Evolutionary conservation across 2,888 invertebrate genomes (phyloP).

Genomic region (Latrodectus elegans): DNA sequence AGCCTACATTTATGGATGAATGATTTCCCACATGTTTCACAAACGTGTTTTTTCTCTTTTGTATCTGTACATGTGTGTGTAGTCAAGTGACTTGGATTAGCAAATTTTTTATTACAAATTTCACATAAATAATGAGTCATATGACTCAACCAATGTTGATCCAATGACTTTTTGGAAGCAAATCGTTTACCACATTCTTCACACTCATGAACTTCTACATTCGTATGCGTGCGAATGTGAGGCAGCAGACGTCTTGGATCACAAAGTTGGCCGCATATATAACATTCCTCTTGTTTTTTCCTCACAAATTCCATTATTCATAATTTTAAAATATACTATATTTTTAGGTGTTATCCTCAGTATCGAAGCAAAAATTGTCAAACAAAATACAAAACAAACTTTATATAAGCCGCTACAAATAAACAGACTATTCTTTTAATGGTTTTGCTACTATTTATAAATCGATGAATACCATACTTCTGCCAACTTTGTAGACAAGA

Average conservation of each 20-base stretch:
- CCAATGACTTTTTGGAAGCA: not conserved
- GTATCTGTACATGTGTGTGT: not conserved
- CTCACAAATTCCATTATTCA: not conserved
- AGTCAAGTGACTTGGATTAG: not conserved
- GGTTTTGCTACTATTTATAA: no score
- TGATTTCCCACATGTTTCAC: not conserved
- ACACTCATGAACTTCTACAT: not conserved
- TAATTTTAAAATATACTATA: no score
- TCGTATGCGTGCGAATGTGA: not conserved
- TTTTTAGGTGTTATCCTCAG: no score
- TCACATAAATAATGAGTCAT: not conserved
- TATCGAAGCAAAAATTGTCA: no score
- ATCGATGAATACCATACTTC: no score
- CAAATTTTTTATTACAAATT: not conserved
- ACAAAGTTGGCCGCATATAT: slow-evolving; percentile 1
- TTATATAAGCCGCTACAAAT: no score
- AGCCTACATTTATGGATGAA: not conserved
- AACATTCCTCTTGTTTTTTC: not conserved
- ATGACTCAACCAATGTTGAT: not conserved
- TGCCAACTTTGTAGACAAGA: no score
- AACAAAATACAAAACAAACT: no score
- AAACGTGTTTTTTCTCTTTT: not conserved
- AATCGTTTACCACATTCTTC: not conserved
- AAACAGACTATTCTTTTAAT: no score
- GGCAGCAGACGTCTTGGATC: not conserved